Evolutionary conservation across 2,888 invertebrate species (phyloP), one percentile per base, ranked within the genome.

Genomic region (Pristionchus fissidentatus): DNA sequence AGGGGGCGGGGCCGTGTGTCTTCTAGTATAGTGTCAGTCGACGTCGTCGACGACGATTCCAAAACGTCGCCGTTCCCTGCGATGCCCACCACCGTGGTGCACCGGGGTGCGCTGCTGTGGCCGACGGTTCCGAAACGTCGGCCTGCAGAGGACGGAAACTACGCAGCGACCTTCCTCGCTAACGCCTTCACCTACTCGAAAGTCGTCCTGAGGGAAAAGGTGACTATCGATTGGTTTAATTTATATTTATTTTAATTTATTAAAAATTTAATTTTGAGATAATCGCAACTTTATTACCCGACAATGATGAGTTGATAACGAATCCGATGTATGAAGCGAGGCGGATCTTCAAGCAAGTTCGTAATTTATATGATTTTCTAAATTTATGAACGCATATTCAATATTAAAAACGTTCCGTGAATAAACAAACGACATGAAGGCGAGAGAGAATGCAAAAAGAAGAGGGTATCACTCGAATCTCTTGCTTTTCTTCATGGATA

Each of bases 41-140:
- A n/a, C 32, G 62, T 66, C 66, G 66, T 22, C 26, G 46, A 29
- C 73, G 73, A 46, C 73, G 43, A 38, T 26, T 26, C 35, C 29
- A 15, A 46, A 29, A 73, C 73, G 73, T 10, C 73, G 73, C 73
- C 46, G 26, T 8, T n/a, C n/a, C n/a, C n/a, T n/a, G 43, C n/a
- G 1, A 7, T 5, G 2, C 35, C 35, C 73, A 73, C 73, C 43
- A 73, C 46, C n/a, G 13, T 26, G 26, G 49, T 29, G 26, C 73
- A 73, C 73, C 46, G 43, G 46, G 38, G 43, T 46, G 3, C 73
- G 46, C 26, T 19, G 10, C 10, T 15, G 49, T 15, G 10, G 49
- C 13, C 46, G 66, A 35, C 19, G 38, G 19, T 29, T 35, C 4
- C 66, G 29, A 73, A 43, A 46, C 32, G 73, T 8, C 1, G 1